Evolutionary conservation across 2,797 vertebrate species (phyloP).

Genomic region (Gastrophryne carolinensis): DNA sequence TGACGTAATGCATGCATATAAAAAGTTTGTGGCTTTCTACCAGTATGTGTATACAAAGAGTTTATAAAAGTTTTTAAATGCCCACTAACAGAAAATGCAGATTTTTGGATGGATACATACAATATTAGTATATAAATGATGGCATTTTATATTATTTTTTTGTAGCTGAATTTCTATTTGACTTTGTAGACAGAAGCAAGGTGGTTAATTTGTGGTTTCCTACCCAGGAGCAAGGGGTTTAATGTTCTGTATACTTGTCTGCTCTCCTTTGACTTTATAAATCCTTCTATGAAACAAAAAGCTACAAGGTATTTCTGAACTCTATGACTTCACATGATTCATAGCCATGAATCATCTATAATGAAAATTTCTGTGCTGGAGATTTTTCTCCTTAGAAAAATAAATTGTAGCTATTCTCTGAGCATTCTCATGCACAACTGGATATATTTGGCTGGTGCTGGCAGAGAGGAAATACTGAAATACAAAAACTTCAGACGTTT

Average conservation of each 20-base stretch:
- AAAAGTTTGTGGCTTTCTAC: not conserved
- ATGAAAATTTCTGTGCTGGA: not conserved
- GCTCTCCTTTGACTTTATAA: not conserved
- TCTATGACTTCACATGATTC: not conserved
- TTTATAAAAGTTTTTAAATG: not conserved
- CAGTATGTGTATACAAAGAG: not conserved
- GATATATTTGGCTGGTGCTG: not conserved
- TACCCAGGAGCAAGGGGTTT: not conserved
- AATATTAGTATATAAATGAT: not conserved
- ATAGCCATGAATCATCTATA: not conserved
- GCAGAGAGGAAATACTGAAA: not conserved
- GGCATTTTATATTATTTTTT: too few relatives aligned
- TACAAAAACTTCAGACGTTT: too few relatives aligned
- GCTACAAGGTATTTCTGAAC: slow-evolving; percentile 15
- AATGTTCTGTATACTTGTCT: not conserved
- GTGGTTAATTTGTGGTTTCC: not conserved
- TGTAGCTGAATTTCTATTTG: too few relatives aligned
- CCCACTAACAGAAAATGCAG: too few relatives aligned
- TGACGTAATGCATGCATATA: slow-evolving; percentile 14
- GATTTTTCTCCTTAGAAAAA: not conserved
- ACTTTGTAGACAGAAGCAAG: not conserved
- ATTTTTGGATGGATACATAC: not conserved
- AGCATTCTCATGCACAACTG: not conserved
- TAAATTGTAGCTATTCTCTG: not conserved
- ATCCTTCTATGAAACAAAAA: slow-evolving; percentile 2